Evolutionary conservation across 2,797 vertebrate species (phyloP).

Genomic region (Galaxias olidus): DNA sequence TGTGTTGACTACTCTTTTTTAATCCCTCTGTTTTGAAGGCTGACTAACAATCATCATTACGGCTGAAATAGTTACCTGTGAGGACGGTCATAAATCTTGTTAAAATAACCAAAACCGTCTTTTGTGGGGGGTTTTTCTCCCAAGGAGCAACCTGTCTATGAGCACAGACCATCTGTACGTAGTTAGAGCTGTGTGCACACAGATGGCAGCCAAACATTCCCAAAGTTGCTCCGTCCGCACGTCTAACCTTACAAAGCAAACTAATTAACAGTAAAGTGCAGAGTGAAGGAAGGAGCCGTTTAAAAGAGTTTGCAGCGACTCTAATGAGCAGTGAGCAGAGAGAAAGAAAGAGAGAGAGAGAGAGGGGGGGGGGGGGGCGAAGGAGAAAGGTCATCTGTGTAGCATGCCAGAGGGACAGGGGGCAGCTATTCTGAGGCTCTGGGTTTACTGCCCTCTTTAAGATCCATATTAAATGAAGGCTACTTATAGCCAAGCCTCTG

Average conservation of each 20-base stretch:
- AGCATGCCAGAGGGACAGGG: conserved; percentile 55
- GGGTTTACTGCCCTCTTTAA: conserved; percentile 77
- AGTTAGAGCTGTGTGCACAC: conserved; percentile 91
- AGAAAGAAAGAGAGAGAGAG: conserved; percentile 29
- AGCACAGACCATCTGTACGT: conserved; percentile 94
- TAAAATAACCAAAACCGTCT: conserved; percentile 95
- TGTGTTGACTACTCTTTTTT: conserved; percentile 56
- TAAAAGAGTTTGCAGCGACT: conserved; percentile 84
- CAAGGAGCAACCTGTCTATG: conserved; percentile 94
- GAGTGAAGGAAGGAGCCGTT: conserved; percentile 84
- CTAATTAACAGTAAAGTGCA: conserved; percentile 87
- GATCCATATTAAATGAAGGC: conserved; percentile 73
- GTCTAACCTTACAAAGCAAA: conserved; percentile 96
- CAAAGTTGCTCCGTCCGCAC: conserved; percentile 92
- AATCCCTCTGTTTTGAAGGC: conserved; percentile 82
- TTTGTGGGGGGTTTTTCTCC: conserved; percentile 54
- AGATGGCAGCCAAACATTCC: conserved; percentile 94
- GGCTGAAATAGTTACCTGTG: conserved; percentile 89
- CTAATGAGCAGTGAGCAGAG: conserved; percentile 80
- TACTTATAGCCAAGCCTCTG: conserved; percentile 69
- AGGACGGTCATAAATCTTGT: conserved; percentile 94
- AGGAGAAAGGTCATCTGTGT: conserved; percentile 60
- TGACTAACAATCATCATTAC: conserved; percentile 94
- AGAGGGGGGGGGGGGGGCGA: conserved; percentile 15
- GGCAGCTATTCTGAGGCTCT: conserved; percentile 57